phyloP scores from a whole-genome alignment of 2,888 invertebrate genomes.

The Tinea trinotella region DNA sequence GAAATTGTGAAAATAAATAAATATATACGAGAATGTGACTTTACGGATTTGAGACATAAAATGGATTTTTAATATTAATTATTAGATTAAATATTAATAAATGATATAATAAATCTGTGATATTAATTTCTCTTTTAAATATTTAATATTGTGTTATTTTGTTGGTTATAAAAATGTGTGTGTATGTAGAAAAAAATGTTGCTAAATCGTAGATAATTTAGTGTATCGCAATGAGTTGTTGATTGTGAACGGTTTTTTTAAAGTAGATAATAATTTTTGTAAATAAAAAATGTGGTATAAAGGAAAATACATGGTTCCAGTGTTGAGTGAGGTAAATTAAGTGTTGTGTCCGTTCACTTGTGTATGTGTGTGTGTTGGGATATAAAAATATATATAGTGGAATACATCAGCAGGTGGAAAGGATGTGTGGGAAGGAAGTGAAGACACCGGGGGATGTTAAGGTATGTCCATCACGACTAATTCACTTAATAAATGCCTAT shows the following conservation, averaged over 20 bases:
- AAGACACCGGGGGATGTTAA: slow-evolving; percentile 38
- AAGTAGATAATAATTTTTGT: not conserved
- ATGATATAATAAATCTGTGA: too few species aligned
- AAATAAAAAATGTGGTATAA: slow-evolving; percentile 31
- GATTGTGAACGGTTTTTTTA: not conserved
- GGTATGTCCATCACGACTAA: slow-evolving; percentile 30
- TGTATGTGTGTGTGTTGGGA: slow-evolving; percentile 20
- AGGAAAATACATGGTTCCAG: slow-evolving; percentile 35
- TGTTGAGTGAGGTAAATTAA: slow-evolving; percentile 35
- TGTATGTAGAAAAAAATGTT: not conserved
- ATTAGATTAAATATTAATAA: too few species aligned
- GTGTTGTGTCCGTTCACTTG: slow-evolving; percentile 27
- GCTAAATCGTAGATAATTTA: not conserved
- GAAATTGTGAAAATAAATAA: too few species aligned
- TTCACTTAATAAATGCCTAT: too few species aligned
- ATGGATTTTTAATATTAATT: too few species aligned
- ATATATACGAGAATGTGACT: too few species aligned
- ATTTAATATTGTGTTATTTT: not conserved
- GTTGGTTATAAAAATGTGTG: not conserved
- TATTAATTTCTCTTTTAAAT: not conserved
- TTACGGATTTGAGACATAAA: too few species aligned
- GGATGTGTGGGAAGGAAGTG: slow-evolving; percentile 47
- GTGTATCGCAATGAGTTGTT: not conserved
- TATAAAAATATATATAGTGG: not conserved
- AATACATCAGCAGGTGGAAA: not conserved